Percentiles rank a stretch among this genome's conserved stretches.
These are phyloP conservation scores for Lontra canadensis DNA, from an alignment of 2,113 vertebrate genomes.

Conservation along the genomic window DNA sequence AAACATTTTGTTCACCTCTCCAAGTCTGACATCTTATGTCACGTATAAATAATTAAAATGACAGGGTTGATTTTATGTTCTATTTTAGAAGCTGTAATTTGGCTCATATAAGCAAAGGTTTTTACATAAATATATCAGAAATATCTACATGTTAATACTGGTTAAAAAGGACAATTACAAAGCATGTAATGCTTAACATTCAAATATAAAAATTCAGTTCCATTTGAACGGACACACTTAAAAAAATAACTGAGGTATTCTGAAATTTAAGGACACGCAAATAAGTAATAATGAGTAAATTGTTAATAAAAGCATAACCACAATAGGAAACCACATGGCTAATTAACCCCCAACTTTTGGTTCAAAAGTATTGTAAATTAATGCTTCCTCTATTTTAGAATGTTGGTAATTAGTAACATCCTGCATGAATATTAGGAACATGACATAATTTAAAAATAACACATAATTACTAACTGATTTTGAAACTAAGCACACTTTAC, in stretches of 20 bases:
- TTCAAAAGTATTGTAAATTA: conserved; percentile 15
- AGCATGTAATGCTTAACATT: conserved; percentile 36
- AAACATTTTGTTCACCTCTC: conserved; percentile 23
- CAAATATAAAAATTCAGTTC: conserved; percentile 35
- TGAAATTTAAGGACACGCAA: background rate
- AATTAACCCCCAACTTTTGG: background rate
- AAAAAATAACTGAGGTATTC: background rate
- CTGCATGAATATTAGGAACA: conserved; percentile 38
- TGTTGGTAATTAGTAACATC: background rate
- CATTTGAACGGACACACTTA: conserved; percentile 20
- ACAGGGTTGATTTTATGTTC: background rate
- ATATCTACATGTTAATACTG: background rate
- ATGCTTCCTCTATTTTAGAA: conserved; percentile 37
- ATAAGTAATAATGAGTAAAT: background rate
- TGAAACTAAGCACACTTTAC: conserved; percentile 42
- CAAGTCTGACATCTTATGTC: background rate
- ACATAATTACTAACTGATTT: conserved; percentile 14
- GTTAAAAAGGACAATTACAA: background rate
- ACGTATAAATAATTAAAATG: background rate
- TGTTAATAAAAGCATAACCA: conserved; percentile 41
- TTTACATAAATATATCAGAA: background rate
- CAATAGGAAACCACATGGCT: conserved; percentile 30
- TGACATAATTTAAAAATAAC: conserved; percentile 11
- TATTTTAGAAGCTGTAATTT: background rate
- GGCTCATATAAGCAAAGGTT: background rate